A percentile compares a stretch with the other conserved stretches of the same genome.
phyloP scores from a whole-genome alignment of 1,140 invertebrate species.

The Anoplolepis gracilipes region DNA sequence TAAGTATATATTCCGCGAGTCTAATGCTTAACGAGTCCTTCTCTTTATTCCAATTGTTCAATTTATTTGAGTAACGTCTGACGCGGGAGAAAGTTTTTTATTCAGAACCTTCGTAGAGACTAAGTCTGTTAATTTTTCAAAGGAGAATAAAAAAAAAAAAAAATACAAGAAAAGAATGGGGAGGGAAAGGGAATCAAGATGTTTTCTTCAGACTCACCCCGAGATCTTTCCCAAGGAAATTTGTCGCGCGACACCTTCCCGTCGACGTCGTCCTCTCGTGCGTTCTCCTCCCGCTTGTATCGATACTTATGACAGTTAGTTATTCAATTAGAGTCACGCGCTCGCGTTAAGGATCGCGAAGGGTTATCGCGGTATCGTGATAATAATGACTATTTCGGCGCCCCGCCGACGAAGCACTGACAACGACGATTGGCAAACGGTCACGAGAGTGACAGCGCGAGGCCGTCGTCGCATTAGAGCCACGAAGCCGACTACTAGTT shows the following conservation, averaged over 20 bases:
- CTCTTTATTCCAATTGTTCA: background rate
- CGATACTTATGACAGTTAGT: constrained; percentile 24
- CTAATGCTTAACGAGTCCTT: background rate
- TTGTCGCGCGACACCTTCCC: background rate
- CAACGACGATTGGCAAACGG: background rate
- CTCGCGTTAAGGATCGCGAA: constrained; percentile 1
- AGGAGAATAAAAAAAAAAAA: background rate
- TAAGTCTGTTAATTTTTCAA: too few species aligned
- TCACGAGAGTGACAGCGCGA: constrained; percentile 51
- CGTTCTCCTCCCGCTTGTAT: background rate
- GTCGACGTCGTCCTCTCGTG: background rate
- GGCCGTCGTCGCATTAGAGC: constrained; percentile 41
- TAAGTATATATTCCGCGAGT: background rate
- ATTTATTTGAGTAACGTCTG: background rate
- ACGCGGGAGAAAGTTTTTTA: too few species aligned
- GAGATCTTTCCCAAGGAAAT: background rate
- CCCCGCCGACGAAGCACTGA: constrained; percentile 31
- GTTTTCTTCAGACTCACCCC: constrained; percentile 17
- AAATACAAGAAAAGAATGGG: background rate
- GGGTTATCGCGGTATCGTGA: background rate
- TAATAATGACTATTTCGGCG: constrained; percentile 5
- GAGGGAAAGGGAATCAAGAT: background rate
- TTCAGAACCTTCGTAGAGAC: background rate
- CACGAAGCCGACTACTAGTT: constrained; percentile 53
- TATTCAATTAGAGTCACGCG: constrained; percentile 13